Base-by-base conservation (phyloP, 2,888 invertebrate species). In the Brachyopa scutellaris region DNA sequence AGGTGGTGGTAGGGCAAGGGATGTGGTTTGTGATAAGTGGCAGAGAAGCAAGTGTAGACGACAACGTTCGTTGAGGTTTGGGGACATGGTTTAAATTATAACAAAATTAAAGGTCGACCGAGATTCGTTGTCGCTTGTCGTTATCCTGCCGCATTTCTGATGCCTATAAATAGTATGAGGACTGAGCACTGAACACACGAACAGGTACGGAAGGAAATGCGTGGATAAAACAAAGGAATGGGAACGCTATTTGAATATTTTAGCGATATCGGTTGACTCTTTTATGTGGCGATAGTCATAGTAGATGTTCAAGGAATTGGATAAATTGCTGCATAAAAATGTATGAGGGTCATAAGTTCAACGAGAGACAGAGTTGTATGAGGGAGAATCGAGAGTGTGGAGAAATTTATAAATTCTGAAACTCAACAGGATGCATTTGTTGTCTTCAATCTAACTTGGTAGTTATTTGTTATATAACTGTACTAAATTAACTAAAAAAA, bases 31-130 rank as follows among this genome's bases (percentile, higher is more conserved):
- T 19, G 13, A 40, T 49, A 51, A 47, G 55, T 40, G 8, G 6
- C 23, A 21, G 53, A 19, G 53, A 47, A 47, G 17, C 55, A 13
- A 42, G 29, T 61, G 15, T 19, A 47, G 6, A 23, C 47, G 26
- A 31, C 13, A 9, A 38, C 51, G 19, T 17, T 15, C 62, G 7
- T 17, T 62, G 31, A 19, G 29, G 64, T 57, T 61, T 62, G 2
- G 66, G 57, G 45, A 23, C 69, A 69, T 33, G 69, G 17, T 69
- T 61, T 69, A 53, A 61, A 76, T 76, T 76, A 76, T 67, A 76
- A 62, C 29, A 61, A 53, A 61, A 69, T 74, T 69, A 77, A 19
- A 53, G 61, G 69, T 62, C 61, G 69, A 36, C 45, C 33, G 69
- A 47, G 69, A 69, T 77, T 69, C 33, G 1, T 11, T 51, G 42